phyloP scores from a whole-genome alignment of 2,888 invertebrate genomes.

The Hecatera dysodea region DNA sequence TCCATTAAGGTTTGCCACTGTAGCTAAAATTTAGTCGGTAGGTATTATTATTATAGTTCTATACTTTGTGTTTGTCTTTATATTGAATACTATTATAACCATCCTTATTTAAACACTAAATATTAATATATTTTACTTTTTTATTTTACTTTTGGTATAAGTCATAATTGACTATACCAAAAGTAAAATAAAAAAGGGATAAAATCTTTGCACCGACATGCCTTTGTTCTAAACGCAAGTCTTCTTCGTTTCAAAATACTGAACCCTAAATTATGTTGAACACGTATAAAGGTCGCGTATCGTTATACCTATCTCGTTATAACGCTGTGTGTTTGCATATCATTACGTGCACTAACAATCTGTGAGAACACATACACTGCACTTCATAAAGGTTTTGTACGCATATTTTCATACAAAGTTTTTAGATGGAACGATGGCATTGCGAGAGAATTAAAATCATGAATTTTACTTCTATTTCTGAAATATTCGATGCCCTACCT shows the following conservation, averaged over 20 bases:
- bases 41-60: no score
- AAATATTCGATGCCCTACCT: not conserved
- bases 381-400: conserved; percentile 8
- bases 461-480: not conserved
- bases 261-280: not conserved
- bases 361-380: not conserved
- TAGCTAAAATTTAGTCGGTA: no score
- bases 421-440: not conserved
- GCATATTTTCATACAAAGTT: conserved; percentile 6
- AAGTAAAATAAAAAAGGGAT: no score
- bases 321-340: conserved; percentile 17
- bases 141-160: no score
- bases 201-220: no score
- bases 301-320: conserved; percentile 8
- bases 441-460: not conserved
- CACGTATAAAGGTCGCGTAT: not conserved
- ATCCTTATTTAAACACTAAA: no score
- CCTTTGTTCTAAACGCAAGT: not conserved
- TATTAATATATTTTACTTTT: no score
- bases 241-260: not conserved
- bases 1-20: no score
- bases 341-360: conserved; percentile 29
- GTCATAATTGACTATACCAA: no score
- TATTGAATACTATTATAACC: no score
- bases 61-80: no score